Evolutionary conservation across 2,113 vertebrate species (phyloP).

Genomic region (Scytalopus superciliaris): DNA sequence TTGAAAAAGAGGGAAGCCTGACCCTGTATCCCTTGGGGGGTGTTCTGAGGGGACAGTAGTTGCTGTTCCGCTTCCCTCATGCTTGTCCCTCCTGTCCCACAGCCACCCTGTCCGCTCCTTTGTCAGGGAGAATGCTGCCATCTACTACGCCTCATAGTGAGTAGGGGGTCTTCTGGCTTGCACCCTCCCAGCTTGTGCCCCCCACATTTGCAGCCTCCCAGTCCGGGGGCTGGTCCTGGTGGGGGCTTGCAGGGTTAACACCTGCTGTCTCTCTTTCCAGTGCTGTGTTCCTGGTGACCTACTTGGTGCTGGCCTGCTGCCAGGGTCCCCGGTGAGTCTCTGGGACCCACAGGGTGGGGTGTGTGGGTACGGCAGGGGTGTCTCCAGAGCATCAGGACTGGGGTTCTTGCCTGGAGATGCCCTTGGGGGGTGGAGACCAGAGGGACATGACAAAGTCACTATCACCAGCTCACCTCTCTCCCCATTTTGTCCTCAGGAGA

Average conservation of each 20-base stretch:
- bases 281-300: constrained; percentile 85
- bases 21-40: accelerated
- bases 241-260: not conserved
- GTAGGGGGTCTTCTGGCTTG: not conserved
- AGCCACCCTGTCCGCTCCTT: not conserved
- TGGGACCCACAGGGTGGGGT: not conserved
- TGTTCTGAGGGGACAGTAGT: not conserved
- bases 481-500: constrained; percentile 71
- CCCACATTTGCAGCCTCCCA: not conserved
- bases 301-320: constrained; percentile 87
- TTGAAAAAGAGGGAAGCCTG: not conserved
- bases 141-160: constrained; percentile 91
- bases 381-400: not conserved
- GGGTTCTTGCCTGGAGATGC: not conserved
- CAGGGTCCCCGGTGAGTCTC: constrained; percentile 87
- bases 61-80: not conserved
- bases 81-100: not conserved
- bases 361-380: not conserved
- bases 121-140: constrained; percentile 73
- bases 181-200: accelerated
- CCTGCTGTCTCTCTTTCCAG: constrained; percentile 61
- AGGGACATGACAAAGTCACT: accelerated
- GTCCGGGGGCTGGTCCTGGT: not conserved
- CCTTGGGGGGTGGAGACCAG: accelerated
- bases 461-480: not conserved